Evolutionary conservation across 2,797 vertebrate species (phyloP).

Genomic region (Bovichtus diacanthus): DNA sequence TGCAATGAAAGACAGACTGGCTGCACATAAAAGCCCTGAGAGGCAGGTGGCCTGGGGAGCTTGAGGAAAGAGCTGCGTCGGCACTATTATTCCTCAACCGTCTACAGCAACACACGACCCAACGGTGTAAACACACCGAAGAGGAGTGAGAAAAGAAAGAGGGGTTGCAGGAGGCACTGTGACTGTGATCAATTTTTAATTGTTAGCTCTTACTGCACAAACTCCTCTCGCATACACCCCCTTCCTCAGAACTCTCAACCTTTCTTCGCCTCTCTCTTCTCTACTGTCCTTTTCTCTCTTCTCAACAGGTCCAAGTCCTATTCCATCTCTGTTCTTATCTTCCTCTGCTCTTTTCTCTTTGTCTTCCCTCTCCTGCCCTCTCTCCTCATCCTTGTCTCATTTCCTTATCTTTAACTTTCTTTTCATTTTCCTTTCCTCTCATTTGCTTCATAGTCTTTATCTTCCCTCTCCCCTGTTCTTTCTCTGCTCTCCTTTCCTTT

Average conservation of each 20-base stretch:
- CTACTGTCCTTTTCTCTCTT: neutral
- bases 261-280: too few relatives aligned
- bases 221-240: neutral
- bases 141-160: neutral
- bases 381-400: neutral
- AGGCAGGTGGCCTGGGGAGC: conserved; percentile 48
- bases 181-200: conserved; percentile 35
- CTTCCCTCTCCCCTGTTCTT: neutral
- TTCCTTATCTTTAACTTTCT: neutral
- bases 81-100: conserved; percentile 24
- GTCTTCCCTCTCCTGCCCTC: neutral
- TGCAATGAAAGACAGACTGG: conserved; percentile 69
- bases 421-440: neutral
- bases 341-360: neutral
- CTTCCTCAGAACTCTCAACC: neutral
- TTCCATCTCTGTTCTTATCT: neutral
- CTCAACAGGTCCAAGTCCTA: neutral
- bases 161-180: neutral
- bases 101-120: neutral
- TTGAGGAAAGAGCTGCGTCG: conserved; percentile 47
- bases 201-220: conserved; percentile 14
- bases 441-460: neutral
- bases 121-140: neutral
- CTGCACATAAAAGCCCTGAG: conserved; percentile 62
- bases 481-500: neutral